Base-by-base conservation (phyloP, 2,113 vertebrate genomes). In the Saimiri boliviensis region DNA sequence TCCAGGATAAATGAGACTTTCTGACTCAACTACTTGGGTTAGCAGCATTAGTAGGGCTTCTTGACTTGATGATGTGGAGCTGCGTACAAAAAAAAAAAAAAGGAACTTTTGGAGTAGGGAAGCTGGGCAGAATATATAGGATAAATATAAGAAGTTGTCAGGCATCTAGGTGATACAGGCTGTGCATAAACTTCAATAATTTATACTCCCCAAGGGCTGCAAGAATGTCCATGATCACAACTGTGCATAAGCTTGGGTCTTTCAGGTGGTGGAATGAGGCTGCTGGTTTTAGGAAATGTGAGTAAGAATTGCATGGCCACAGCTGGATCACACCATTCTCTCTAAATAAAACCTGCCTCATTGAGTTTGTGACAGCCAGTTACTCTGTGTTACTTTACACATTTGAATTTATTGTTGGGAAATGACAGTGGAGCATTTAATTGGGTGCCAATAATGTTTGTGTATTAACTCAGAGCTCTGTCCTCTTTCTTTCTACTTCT, bases 51-150 rank as follows among this genome's bases (percentile, higher is more conserved):
- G 23, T 7, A 81, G 42, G 56, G 71, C 45, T 45, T 58, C 8
- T 1, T 20, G 52, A 40, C 40, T 30, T 86, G 79, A 81, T 71
- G 47, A 20, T n/a, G 8, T 13, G 32, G 30, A 11, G 0, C 49
- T 85, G 23, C 37, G 0, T 66, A 49, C 10, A 32, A 63, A 52
- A 49, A 25, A 52, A 25, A 52, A 30, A 45, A 85, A 40, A 71
- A 47, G 3, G 35, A 35, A 5, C 16, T 19, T 1, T 32, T 14
- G 11, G 0, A 2, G 16, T 42, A 16, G 8, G 37, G 37, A 80
- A 45, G 9, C 6, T 19, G 54, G 8, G 21, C 7, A 45, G 23
- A 35, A 47, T 8, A n/a, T 40, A 81, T 3, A 60, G n/a, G 6
- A 80, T 16, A 63, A 42, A 58, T 37, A 19, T 52, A 21, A n/a